phyloP scores from a whole-genome alignment of 2,797 vertebrate species.

The Hydrophis major region DNA sequence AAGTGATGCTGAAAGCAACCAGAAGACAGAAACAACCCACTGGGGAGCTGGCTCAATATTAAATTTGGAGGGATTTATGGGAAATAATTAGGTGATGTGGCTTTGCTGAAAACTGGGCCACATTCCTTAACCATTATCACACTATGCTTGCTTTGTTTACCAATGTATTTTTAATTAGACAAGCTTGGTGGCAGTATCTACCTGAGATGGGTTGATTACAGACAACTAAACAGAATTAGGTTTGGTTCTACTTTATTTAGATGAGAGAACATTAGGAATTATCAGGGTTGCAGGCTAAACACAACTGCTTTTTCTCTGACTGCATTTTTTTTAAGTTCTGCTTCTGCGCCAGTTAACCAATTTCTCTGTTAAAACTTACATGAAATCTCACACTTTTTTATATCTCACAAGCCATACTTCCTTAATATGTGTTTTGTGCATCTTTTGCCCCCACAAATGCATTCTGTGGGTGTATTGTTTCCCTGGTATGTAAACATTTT shows the following conservation, averaged over 20 bases:
- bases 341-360: neutral
- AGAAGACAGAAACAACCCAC: neutral
- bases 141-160: neutral
- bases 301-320: neutral
- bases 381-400: neutral
- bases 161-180: neutral
- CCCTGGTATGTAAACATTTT: neutral
- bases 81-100: neutral
- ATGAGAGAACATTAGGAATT: neutral
- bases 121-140: neutral
- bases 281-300: neutral
- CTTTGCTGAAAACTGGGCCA: neutral
- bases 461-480: neutral
- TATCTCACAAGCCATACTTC: neutral
- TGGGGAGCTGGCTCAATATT: neutral
- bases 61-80: neutral
- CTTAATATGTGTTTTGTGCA: neutral
- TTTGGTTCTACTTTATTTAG: neutral
- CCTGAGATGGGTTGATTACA: neutral
- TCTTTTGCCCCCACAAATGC: neutral
- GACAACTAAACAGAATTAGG: neutral
- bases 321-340: neutral
- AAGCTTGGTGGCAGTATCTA: neutral
- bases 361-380: neutral
- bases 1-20: neutral